phyloP scores from a whole-genome alignment of 2,797 vertebrate species.

The Sparus aurata region DNA sequence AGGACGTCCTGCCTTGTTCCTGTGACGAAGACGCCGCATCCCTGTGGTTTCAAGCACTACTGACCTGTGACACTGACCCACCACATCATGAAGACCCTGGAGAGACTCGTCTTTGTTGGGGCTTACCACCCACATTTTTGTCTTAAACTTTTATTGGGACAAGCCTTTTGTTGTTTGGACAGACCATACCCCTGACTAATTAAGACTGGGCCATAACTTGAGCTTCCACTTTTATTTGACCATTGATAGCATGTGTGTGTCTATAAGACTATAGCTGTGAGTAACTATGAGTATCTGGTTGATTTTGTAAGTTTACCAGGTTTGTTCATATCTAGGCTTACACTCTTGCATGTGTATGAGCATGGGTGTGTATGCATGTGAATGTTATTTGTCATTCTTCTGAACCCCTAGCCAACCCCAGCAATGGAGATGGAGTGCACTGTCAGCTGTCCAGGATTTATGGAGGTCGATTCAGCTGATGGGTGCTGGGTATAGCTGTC shows the following conservation, averaged over 20 bases:
- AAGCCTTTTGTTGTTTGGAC: no score
- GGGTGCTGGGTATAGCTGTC: constrained; percentile 81
- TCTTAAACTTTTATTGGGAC: neutral
- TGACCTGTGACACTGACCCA: no score
- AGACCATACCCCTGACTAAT: neutral
- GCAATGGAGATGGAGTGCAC: constrained; percentile 85
- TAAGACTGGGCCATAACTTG: neutral
- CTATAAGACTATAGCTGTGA: neutral
- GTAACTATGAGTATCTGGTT: neutral
- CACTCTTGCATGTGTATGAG: constrained; percentile 21
- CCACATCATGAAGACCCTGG: no score
- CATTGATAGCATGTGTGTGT: neutral
- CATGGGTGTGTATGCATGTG: constrained; percentile 30
- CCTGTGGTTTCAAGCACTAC: no score
- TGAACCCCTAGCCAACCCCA: constrained; percentile 82
- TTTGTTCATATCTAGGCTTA: constrained; percentile 6
- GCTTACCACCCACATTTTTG: neutral
- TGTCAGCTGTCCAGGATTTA: constrained; percentile 85
- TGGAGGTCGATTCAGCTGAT: constrained; percentile 85
- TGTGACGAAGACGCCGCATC: no score
- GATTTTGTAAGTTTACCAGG: neutral
- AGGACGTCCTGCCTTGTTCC: no score
- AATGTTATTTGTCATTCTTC: constrained; percentile 84
- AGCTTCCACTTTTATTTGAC: neutral
- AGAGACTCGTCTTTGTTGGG: neutral